Conservation (phyloP, 2,113 vertebrate genomes). For the Alethe diademata region DNA sequence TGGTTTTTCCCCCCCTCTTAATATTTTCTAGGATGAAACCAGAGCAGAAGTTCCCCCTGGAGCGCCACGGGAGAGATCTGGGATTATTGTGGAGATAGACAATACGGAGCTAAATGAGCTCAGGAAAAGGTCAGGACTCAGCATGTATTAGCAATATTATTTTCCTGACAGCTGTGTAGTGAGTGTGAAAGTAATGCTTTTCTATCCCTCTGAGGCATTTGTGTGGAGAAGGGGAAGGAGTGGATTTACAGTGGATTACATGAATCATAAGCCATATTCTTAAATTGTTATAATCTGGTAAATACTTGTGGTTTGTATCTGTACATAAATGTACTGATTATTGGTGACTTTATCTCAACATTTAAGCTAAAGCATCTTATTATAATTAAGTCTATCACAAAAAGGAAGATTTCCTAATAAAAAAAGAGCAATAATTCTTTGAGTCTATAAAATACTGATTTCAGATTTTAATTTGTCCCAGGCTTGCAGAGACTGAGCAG, state of each 20-base stretch:
- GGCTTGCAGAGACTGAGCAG: constrained; percentile 81
- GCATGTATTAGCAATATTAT: neutral
- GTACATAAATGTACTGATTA: neutral
- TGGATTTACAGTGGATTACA: neutral
- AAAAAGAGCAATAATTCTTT: neutral
- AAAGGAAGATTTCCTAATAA: neutral
- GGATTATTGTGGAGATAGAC: constrained; percentile 64
- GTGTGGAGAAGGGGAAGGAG: neutral
- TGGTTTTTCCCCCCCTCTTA: neutral
- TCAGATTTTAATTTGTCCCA: constrained; percentile 19
- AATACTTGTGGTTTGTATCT: neutral
- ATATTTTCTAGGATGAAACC: constrained; percentile 70
- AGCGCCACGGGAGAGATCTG: constrained; percentile 83
- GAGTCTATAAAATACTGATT: neutral
- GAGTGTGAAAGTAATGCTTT: neutral
- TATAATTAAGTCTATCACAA: neutral
- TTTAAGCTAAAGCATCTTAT: neutral
- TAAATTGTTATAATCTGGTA: neutral
- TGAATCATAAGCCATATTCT: neutral
- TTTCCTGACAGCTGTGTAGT: neutral
- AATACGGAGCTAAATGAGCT: constrained; percentile 74
- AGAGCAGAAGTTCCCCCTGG: constrained; percentile 82
- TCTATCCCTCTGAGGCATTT: neutral
- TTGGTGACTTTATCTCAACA: neutral
- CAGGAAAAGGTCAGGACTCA: constrained; percentile 76